Conservation (phyloP, 2,113 vertebrate genomes). For the Calonectris borealis region DNA sequence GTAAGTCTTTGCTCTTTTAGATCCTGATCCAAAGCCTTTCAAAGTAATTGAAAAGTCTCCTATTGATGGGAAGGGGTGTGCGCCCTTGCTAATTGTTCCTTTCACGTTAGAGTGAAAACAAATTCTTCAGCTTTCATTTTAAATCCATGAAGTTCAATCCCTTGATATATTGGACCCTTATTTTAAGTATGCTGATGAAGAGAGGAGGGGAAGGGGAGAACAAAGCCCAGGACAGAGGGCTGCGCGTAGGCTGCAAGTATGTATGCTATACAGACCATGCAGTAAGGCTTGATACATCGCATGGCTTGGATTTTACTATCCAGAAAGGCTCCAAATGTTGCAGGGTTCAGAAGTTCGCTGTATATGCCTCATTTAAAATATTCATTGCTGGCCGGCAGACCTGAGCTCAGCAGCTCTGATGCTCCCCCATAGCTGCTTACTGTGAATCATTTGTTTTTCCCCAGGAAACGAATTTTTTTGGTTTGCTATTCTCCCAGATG, state of each 20-base stretch:
- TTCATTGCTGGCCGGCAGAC: not conserved
- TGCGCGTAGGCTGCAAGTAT: not conserved
- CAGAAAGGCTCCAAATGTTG: not conserved
- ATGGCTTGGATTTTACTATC: not conserved
- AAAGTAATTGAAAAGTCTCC: conserved; percentile 9
- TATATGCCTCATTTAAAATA: not conserved
- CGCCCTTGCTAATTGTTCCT: conserved; percentile 12
- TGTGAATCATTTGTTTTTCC: not conserved
- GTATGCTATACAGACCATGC: accelerated
- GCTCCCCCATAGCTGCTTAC: not conserved
- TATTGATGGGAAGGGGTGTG: not conserved
- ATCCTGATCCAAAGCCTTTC: conserved; percentile 39
- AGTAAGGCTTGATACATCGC: accelerated
- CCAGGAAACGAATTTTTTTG: not conserved
- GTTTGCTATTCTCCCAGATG: accelerated
- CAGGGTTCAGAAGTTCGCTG: not conserved
- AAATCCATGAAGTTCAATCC: not conserved
- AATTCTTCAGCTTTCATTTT: conserved; percentile 17
- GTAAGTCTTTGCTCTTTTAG: conserved; percentile 38
- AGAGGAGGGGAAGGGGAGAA: not conserved
- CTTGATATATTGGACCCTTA: not conserved
- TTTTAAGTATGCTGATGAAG: not conserved
- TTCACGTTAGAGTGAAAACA: conserved; percentile 27
- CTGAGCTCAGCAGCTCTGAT: not conserved
- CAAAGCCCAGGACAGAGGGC: not conserved